A percentile compares a stretch with the other conserved stretches of the same genome.
These are phyloP conservation scores for Irena cyanogastra DNA, from an alignment of 2,113 vertebrate species.

Conservation along the genomic window DNA sequence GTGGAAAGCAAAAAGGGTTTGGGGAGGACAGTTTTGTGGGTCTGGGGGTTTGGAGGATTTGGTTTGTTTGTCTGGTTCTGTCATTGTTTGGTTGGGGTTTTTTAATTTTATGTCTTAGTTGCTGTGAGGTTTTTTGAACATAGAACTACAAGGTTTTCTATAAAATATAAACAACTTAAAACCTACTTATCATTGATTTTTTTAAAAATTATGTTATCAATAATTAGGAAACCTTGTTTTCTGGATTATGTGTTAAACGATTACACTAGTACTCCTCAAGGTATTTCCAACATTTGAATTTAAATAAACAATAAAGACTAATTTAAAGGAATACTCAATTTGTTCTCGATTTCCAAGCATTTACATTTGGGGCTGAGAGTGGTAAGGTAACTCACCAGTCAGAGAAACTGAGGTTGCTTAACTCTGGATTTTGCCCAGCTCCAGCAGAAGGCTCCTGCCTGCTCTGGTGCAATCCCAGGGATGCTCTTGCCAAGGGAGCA, in stretches of 20 bases:
- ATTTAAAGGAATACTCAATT: background rate
- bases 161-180: background rate
- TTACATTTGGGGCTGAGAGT: background rate
- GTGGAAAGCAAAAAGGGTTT: background rate
- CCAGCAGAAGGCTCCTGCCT: background rate
- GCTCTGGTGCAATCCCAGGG: background rate
- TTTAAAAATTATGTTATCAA: background rate
- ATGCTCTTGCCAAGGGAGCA: background rate
- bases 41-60: too few relatives aligned
- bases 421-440: background rate
- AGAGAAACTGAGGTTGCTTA: background rate
- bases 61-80: background rate
- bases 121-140: background rate
- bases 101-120: background rate
- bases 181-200: background rate
- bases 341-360: background rate
- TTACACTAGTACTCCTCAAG: background rate
- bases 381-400: background rate
- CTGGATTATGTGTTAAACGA: background rate
- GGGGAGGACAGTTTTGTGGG: rapidly evolving
- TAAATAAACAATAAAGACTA: background rate
- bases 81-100: background rate
- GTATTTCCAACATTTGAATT: background rate
- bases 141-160: background rate
- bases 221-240: background rate